A percentile compares a stretch with the other conserved stretches of the same genome.
These are phyloP conservation scores for Leptobrachium ailaonicum DNA, from an alignment of 2,113 vertebrate species.

Conservation along the genomic window DNA sequence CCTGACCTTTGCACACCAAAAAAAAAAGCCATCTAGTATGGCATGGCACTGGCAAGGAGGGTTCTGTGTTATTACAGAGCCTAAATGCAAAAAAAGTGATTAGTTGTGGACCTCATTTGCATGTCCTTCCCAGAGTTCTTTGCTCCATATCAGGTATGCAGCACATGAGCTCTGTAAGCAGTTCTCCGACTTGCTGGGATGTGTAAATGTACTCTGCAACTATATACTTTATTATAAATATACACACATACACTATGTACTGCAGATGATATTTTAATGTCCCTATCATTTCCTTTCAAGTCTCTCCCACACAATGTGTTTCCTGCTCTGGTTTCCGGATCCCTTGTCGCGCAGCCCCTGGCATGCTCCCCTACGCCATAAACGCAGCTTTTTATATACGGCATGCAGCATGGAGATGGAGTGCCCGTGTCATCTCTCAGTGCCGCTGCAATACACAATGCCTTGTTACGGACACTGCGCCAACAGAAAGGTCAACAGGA, in stretches of 20 bases:
- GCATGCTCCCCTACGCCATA: not conserved
- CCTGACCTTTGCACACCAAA: too few species aligned
- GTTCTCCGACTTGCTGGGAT: too few species aligned
- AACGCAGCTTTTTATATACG: not conserved
- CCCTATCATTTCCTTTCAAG: slow-evolving; percentile 20
- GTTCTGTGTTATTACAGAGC: too few species aligned
- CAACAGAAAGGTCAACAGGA: not conserved
- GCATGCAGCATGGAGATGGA: not conserved
- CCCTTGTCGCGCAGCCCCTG: slow-evolving; percentile 2
- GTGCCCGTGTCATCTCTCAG: not conserved
- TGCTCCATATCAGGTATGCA: too few species aligned
- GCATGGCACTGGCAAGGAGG: too few species aligned
- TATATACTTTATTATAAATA: too few species aligned
- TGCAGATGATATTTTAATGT: not conserved
- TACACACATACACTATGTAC: not conserved
- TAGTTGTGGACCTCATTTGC: too few species aligned
- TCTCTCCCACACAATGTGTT: slow-evolving; percentile 12
- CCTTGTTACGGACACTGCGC: not conserved
- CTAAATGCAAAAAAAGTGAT: too few species aligned
- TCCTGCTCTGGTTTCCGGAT: not conserved
- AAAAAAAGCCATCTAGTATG: too few species aligned
- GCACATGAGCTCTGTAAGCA: too few species aligned
- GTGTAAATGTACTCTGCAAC: too few species aligned
- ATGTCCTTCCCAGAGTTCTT: too few species aligned
- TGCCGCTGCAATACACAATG: not conserved